A percentile compares a stretch with the other conserved stretches of the same genome.
Conservation (phyloP, 2,888 invertebrate genomes). For the Catocala nupta region DNA sequence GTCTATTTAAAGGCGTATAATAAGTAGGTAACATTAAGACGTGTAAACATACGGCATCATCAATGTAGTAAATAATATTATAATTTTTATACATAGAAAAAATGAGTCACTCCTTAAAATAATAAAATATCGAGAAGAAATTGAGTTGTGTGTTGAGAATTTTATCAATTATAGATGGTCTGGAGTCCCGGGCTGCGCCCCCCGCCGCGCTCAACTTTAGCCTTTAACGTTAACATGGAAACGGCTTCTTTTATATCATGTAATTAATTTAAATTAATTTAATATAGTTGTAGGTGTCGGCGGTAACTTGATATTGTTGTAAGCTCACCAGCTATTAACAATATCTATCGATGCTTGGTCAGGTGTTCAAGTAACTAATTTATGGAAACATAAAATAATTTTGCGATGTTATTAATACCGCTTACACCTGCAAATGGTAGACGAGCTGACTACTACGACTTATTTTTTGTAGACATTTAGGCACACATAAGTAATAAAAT, state of each 20-base stretch:
- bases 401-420: conserved; percentile 43
- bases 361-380: conserved; percentile 49
- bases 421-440: conserved; percentile 47
- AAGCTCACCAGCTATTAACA: conserved; percentile 38
- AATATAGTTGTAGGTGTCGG: conserved; percentile 45
- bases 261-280: conserved; percentile 49
- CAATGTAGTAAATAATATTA: conserved; percentile 48
- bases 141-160: conserved; percentile 76
- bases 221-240: conserved; percentile 52
- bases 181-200: conserved; percentile 55
- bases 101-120: conserved; percentile 67
- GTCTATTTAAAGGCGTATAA: conserved; percentile 29
- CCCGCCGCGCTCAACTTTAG: conserved; percentile 60
- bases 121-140: conserved; percentile 72
- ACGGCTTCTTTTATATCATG: conserved; percentile 52
- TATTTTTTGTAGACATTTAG: conserved; percentile 21
- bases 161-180: conserved; percentile 78
- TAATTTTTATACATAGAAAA: conserved; percentile 53
- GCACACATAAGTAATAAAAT: conserved; percentile 7
- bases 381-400: conserved; percentile 46
- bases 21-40: conserved; percentile 33
- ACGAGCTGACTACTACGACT: conserved; percentile 22
- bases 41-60: conserved; percentile 44
- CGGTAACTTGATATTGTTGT: conserved; percentile 52
- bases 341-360: conserved; percentile 30